These are phyloP conservation scores for Hydrozoanthus tunicans DNA, from an alignment of 64 coral and sea anemone species.

Conservation along the genomic window DNA sequence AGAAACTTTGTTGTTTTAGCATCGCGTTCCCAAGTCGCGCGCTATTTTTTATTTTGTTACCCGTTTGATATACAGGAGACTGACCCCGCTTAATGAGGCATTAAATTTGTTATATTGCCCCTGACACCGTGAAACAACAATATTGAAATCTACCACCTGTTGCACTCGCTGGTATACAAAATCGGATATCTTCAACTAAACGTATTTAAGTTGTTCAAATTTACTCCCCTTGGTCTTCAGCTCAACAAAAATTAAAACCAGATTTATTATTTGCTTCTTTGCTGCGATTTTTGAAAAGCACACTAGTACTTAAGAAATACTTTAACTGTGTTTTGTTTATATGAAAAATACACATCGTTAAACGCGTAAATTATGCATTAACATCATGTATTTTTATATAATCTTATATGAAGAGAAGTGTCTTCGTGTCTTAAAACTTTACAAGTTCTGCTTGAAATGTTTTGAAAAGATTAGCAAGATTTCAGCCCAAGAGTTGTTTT, in stretches of 20 bases:
- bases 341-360: not conserved
- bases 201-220: not conserved
- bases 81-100: too few species aligned
- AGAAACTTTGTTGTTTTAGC: too few species aligned
- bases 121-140: not conserved
- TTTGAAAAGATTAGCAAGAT: not conserved
- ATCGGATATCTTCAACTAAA: not conserved
- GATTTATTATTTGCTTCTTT: not conserved
- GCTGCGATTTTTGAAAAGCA: not conserved
- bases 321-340: not conserved
- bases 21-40: too few species aligned
- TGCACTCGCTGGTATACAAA: not conserved
- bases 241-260: not conserved
- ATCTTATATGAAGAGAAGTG: not conserved
- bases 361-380: constrained; percentile 7
- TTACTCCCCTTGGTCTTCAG: too few species aligned
- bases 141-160: constrained; percentile 7
- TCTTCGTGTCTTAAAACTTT: not conserved
- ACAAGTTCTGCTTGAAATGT: not conserved
- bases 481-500: not conserved
- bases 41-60: too few species aligned
- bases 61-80: too few species aligned
- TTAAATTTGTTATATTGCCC: too few species aligned
- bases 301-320: not conserved
- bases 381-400: not conserved